Conservation (phyloP, 2,888 invertebrate species). For the Colletes collaris region DNA sequence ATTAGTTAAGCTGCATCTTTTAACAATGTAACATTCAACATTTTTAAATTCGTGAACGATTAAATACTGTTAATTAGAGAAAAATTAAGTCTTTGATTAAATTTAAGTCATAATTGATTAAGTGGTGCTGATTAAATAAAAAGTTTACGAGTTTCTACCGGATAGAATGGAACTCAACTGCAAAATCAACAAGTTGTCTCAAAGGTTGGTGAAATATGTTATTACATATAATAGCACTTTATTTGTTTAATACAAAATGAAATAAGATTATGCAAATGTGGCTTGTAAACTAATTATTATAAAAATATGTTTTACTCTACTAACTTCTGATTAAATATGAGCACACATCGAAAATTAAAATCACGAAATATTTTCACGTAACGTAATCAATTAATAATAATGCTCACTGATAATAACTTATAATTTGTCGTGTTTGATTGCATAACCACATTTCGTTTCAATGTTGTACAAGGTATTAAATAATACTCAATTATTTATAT, state of each 20-base stretch:
- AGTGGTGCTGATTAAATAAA: background rate
- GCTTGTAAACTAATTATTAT: background rate
- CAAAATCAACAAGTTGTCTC: background rate
- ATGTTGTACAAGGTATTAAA: constrained; percentile 21
- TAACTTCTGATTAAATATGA: background rate
- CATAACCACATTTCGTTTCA: background rate
- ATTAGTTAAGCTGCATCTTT: constrained; percentile 7
- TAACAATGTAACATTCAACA: background rate
- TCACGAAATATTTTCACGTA: background rate
- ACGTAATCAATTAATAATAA: background rate
- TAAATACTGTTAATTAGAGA: background rate
- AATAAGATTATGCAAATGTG: background rate
- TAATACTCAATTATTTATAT: constrained; percentile 32
- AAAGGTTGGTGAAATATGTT: constrained; percentile 23
- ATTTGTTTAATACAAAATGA: background rate
- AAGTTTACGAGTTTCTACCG: background rate
- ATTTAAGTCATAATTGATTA: background rate
- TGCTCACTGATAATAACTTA: background rate
- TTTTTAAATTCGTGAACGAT: background rate
- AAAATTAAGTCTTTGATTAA: background rate
- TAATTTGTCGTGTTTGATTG: background rate
- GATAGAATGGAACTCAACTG: background rate
- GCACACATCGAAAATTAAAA: background rate
- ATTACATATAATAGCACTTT: background rate
- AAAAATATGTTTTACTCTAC: background rate